Evolutionary conservation across 2,113 vertebrate genomes (phyloP), one percentile per base, ranked within the genome.

Genomic region (Gymnorhina tibicen): DNA sequence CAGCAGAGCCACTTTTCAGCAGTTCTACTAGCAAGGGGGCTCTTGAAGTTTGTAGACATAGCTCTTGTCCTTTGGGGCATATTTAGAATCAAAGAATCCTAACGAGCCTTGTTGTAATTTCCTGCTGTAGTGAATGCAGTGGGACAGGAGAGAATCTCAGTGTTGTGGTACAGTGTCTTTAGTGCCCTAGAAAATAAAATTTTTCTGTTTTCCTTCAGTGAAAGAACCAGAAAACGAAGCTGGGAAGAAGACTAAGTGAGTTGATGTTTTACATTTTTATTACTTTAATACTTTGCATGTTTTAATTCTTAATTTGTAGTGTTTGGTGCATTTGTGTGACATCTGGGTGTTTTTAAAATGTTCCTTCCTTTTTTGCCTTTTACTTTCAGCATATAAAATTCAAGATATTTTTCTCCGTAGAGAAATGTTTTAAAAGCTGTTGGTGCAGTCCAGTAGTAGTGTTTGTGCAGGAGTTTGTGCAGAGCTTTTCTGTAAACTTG

Each of bases 161-260:
- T 41, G 19, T 81, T 10, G 46, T 77, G n/a, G 9, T 55, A 33
- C 10, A 21, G 28, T 69, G 37, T 44, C 79, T 63, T 66, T 12
- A 41, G n/a, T 58, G 10, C 32, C 26, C 32, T 82, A 68, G 28
- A 83, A 76, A 92, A 73, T 44, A 92, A 73, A 37, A 13, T 5
- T 50, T 37, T 68, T 74, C 89, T 95, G 2, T 73, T 97, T 69
- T 91, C 26, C 92, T 98, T n/a, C 97, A 99, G 99, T 99, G 91
- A 98, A 98, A 98, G 98, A 97, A 94, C 96, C 98, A 50, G 99
- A 99, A 93, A 97, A 94, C 44, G 98, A 99, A 49, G 83, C 93
- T 97, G 96, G 96, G 69, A 99, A 99, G 97, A 99, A 99, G 98
- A 90, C 98, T 94, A 99, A 99, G 99, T 99, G 92, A 97, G 97